Conservation (phyloP, 2,797 vertebrate genomes). For the Manis crassicaudata region DNA sequence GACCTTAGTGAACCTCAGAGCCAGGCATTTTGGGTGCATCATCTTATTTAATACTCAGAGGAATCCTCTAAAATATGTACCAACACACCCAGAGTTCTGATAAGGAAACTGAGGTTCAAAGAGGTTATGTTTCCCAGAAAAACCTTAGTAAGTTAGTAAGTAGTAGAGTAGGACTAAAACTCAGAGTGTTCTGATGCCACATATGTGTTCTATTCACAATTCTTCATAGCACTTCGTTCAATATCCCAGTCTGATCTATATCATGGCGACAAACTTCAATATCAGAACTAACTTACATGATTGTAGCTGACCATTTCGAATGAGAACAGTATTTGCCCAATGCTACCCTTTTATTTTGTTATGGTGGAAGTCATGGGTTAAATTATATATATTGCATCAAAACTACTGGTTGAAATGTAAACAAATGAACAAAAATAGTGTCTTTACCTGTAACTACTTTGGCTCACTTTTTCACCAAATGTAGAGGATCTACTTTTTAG, state of each 20-base stretch:
- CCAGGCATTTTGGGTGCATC: neutral
- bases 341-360: neutral
- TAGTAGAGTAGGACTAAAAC: neutral
- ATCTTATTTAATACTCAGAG: neutral
- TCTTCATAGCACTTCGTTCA: neutral
- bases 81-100: neutral
- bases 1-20: neutral
- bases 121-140: neutral
- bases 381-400: neutral
- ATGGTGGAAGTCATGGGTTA: neutral
- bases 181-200: neutral
- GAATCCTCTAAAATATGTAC: neutral
- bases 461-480: conserved; percentile 21
- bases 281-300: conserved; percentile 32
- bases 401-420: neutral
- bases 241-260: neutral
- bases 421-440: conserved; percentile 6
- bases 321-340: neutral
- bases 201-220: neutral
- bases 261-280: neutral
- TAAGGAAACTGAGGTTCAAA: neutral
- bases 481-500: neutral
- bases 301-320: conserved; percentile 9
- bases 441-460: neutral
- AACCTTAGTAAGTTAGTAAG: neutral